Percentiles rank a stretch among this genome's conserved stretches.
These are phyloP conservation scores for Coranthus polyacanthus DNA, from an alignment of 2,797 vertebrate genomes.

Conservation along the genomic window DNA sequence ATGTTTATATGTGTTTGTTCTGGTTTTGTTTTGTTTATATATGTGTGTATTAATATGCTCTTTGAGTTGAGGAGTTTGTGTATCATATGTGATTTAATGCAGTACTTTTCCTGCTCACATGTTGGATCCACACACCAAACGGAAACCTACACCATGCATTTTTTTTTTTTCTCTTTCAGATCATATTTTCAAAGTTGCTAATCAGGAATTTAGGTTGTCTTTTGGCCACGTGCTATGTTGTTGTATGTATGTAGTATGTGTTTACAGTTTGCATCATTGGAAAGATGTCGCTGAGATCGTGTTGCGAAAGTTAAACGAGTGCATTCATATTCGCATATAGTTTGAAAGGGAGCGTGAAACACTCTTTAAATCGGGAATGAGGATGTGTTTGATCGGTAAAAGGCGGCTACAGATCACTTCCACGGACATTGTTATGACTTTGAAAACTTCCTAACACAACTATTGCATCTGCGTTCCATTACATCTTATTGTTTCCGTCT, in stretches of 20 bases:
- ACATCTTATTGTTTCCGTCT: constrained; percentile 1
- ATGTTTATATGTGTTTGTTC: constrained; percentile 64
- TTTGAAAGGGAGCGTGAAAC: too few relatives aligned
- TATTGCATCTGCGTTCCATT: not conserved
- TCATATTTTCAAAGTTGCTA: constrained; percentile 15
- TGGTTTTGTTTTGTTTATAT: constrained; percentile 56
- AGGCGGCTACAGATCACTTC: constrained; percentile 1
- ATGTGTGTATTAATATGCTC: constrained; percentile 51
- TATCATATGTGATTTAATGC: constrained; percentile 43
- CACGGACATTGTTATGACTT: not conserved
- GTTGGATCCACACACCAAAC: constrained; percentile 21
- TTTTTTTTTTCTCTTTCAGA: constrained; percentile 9
- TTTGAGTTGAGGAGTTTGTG: constrained; percentile 36
- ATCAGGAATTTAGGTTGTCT: constrained; percentile 16
- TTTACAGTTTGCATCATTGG: constrained; percentile 23
- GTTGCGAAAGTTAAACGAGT: constrained; percentile 22
- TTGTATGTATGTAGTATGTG: constrained; percentile 27
- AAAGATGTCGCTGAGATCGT: constrained; percentile 19
- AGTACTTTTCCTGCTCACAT: constrained; percentile 20
- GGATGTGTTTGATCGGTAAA: constrained; percentile 13
- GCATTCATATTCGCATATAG: constrained; percentile 3
- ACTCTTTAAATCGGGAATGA: constrained; percentile 29
- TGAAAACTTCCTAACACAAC: constrained; percentile 1
- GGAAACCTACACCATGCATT: not conserved
- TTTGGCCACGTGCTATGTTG: constrained; percentile 1